Evolutionary conservation across 1,140 invertebrate species (phyloP).

Genomic region (Diachasma alloeum): DNA sequence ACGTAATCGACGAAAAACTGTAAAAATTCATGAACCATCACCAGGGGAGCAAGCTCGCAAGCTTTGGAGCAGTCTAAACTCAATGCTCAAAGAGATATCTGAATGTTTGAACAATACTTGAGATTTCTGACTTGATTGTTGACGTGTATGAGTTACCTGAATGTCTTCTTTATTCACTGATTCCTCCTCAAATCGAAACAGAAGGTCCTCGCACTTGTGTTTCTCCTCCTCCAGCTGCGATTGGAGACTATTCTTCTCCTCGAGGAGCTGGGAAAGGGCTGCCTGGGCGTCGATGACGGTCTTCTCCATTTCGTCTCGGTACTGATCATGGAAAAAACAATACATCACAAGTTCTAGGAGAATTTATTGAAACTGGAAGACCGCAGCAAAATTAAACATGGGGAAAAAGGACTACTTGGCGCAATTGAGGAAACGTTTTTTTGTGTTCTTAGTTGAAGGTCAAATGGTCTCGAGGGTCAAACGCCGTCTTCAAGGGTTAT

Average conservation of each 20-base stretch:
- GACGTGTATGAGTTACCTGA: slow-evolving; percentile 65
- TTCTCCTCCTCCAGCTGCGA: slow-evolving; percentile 84
- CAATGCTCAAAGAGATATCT: not conserved
- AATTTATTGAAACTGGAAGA: not conserved
- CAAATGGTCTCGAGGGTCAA: too few species aligned
- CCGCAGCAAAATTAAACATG: not conserved
- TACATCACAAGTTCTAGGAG: not conserved
- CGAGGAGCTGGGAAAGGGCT: slow-evolving; percentile 67
- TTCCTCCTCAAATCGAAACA: slow-evolving; percentile 92
- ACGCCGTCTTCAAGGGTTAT: too few species aligned
- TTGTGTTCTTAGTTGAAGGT: too few species aligned
- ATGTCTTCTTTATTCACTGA: slow-evolving; percentile 80
- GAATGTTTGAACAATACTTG: not conserved
- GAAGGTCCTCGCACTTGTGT: slow-evolving; percentile 89
- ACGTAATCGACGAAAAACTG: not conserved
- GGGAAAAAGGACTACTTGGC: too few species aligned
- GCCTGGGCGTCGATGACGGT: slow-evolving; percentile 56
- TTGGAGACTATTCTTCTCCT: slow-evolving; percentile 73
- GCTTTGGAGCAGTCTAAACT: not conserved
- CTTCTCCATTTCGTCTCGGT: slow-evolving; percentile 67
- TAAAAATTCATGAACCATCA: not conserved
- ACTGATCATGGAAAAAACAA: slow-evolving; percentile 51
- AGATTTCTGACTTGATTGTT: too few species aligned
- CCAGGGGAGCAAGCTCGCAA: not conserved
- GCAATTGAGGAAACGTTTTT: too few species aligned